phyloP scores from a whole-genome alignment of 2,888 invertebrate genomes.

The Synanthedon tipuliformis region DNA sequence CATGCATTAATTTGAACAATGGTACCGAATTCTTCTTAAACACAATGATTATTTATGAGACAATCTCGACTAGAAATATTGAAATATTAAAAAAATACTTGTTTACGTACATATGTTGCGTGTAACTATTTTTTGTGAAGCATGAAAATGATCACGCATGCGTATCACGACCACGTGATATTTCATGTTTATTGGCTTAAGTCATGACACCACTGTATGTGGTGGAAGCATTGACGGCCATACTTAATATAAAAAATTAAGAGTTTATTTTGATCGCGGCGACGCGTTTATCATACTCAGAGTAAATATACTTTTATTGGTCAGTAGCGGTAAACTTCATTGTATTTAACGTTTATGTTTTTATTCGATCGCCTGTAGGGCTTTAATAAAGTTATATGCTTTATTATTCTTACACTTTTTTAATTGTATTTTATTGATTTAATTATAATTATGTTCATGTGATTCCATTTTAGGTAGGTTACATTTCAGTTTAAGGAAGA shows the following conservation, averaged over 20 bases:
- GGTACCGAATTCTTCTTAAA: constrained; percentile 6
- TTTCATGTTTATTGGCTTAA: constrained; percentile 62
- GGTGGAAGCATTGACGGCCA: constrained; percentile 49
- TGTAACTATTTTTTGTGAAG: constrained; percentile 42
- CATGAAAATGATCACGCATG: constrained; percentile 45
- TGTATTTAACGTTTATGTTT: constrained; percentile 9
- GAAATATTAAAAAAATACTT: constrained; percentile 24
- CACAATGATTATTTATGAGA: constrained; percentile 1
- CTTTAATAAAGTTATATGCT: constrained; percentile 6
- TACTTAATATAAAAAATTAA: constrained; percentile 44
- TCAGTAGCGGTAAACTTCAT: not conserved
- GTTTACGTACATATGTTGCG: constrained; percentile 30
- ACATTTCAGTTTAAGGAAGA: too few species aligned
- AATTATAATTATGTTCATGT: too few species aligned
- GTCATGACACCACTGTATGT: constrained; percentile 63
- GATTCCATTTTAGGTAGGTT: too few species aligned
- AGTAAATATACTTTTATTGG: constrained; percentile 20
- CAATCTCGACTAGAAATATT: constrained; percentile 14
- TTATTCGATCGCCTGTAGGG: constrained; percentile 21
- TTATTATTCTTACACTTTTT: not conserved
- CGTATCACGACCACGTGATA: constrained; percentile 50
- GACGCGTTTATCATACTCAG: constrained; percentile 31
- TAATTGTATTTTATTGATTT: too few species aligned
- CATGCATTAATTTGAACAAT: too few species aligned
- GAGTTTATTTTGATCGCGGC: constrained; percentile 41